A percentile compares a stretch with the other conserved stretches of the same genome.
These are phyloP conservation scores for Lacanobia wlatinum DNA, from an alignment of 2,888 invertebrate genomes.

Conservation along the genomic window DNA sequence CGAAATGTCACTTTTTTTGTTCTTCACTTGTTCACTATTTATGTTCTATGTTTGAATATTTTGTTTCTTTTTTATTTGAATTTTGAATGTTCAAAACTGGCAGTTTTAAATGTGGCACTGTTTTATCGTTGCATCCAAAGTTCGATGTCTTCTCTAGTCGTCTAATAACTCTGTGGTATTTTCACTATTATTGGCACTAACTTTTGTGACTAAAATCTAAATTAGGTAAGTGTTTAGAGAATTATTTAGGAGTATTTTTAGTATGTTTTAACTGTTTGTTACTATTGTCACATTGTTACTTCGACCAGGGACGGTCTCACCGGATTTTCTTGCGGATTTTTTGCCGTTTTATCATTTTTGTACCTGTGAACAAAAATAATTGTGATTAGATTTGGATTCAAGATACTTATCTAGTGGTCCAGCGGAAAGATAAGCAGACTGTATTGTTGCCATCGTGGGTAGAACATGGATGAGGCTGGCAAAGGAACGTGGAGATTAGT, in stretches of 20 bases:
- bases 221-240: conserved; percentile 66
- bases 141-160: conserved; percentile 70
- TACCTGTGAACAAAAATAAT: conserved; percentile 75
- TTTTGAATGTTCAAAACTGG: conserved; percentile 34
- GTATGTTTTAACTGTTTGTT: conserved; percentile 66
- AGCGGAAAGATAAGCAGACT: too few species aligned
- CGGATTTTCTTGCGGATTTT: conserved; percentile 83
- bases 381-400: background rate
- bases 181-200: conserved; percentile 79
- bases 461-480: too few species aligned
- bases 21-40: background rate
- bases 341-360: conserved; percentile 82
- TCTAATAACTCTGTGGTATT: conserved; percentile 61
- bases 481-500: too few species aligned
- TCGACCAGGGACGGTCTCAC: conserved; percentile 66
- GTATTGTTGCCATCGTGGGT: too few species aligned
- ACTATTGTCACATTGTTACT: conserved; percentile 78
- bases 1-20: conserved; percentile 26
- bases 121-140: conserved; percentile 75
- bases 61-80: conserved; percentile 25
- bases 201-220: conserved; percentile 68
- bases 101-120: conserved; percentile 68
- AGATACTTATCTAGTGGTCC: too few species aligned
- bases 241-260: conserved; percentile 78
- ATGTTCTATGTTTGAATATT: background rate